Evolutionary conservation across 2,113 vertebrate species (phyloP).

Genomic region (Poecilia latipinna): DNA sequence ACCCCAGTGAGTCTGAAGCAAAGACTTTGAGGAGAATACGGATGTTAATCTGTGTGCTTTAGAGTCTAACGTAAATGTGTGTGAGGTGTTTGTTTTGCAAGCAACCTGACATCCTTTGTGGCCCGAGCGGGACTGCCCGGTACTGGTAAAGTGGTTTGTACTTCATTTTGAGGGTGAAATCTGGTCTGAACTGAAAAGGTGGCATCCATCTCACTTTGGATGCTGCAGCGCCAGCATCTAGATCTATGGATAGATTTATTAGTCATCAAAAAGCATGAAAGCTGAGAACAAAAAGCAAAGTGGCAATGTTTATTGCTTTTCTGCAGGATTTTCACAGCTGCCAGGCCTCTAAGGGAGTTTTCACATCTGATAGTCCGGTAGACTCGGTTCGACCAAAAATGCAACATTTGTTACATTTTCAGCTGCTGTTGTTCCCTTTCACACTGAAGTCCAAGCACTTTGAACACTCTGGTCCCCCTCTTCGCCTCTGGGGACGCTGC

Average conservation of each 20-base stretch:
- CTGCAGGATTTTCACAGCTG: not conserved
- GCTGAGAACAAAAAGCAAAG: not conserved
- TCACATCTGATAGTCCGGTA: too few species aligned
- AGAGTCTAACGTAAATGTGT: slow-evolving; percentile 13
- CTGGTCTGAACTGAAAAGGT: not conserved
- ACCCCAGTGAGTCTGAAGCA: slow-evolving; percentile 44
- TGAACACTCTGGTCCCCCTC: too few species aligned
- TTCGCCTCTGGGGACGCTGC: too few species aligned
- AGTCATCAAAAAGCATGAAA: not conserved
- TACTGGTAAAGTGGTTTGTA: not conserved
- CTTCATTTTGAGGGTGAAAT: not conserved
- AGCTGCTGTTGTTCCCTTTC: too few species aligned
- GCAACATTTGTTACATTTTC: too few species aligned
- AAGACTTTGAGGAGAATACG: slow-evolving; percentile 32
- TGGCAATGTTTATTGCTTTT: not conserved
- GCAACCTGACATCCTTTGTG: slow-evolving; percentile 1
- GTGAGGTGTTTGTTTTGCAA: slow-evolving; percentile 37
- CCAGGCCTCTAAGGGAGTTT: not conserved
- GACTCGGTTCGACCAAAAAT: too few species aligned
- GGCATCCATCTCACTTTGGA: not conserved
- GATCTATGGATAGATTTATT: not conserved
- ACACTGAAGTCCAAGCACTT: too few species aligned
- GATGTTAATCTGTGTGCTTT: slow-evolving; percentile 35
- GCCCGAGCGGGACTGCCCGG: not conserved
- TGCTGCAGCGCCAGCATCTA: not conserved